Conservation (phyloP, 2,113 vertebrate genomes). For the Panthera tigris region DNA sequence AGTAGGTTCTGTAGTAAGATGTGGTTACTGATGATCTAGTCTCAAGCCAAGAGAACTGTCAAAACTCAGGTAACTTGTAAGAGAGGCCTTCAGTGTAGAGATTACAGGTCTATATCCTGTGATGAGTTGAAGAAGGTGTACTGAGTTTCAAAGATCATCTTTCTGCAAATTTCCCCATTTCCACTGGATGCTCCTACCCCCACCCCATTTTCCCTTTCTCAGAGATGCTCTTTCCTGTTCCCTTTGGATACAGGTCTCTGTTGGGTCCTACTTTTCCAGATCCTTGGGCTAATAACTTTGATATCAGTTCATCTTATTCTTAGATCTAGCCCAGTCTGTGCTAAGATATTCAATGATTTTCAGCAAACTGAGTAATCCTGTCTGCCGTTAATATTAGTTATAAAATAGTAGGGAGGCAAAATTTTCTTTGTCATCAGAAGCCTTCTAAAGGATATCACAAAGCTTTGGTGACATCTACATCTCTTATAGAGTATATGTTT, state of each 20-base stretch:
- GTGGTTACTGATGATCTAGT: not conserved
- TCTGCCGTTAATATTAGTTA: not conserved
- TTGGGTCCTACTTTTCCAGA: not conserved
- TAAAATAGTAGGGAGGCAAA: not conserved
- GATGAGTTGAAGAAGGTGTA: not conserved
- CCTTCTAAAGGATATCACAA: not conserved
- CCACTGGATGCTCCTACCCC: not conserved
- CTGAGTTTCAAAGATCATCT: not conserved
- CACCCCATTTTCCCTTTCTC: not conserved
- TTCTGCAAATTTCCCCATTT: not conserved
- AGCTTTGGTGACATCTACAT: not conserved
- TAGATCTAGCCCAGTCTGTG: not conserved
- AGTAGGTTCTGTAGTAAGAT: not conserved
- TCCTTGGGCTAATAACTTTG: not conserved
- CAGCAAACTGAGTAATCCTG: not conserved
- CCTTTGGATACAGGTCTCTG: not conserved
- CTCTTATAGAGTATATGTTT: not conserved
- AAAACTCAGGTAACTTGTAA: not conserved
- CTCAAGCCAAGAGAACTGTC: not conserved
- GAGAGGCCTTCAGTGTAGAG: not conserved
- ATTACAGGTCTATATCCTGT: not conserved
- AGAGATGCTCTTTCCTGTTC: not conserved
- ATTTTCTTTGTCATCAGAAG: slow-evolving; percentile 19
- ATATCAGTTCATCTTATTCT: not conserved
- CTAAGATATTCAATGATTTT: not conserved